Base-by-base conservation (phyloP, 2,888 invertebrate genomes). In the Synergus umbraculus region DNA sequence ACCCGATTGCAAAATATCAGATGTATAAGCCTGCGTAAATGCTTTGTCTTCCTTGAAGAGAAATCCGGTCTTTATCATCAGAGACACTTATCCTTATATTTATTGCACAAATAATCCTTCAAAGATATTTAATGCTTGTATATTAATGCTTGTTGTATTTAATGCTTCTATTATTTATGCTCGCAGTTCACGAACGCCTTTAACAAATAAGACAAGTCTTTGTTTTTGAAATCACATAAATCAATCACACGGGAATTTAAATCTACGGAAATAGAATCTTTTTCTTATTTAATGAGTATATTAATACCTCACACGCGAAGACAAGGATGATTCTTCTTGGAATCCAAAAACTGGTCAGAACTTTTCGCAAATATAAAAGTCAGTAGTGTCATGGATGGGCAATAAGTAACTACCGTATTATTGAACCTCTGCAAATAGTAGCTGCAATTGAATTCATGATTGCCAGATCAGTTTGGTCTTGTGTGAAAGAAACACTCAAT, bases 201-300 rank as follows among this genome's bases (percentile, higher is more conserved):
- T 69, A 29, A 29, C 49, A 69, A 49, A 69, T 67, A 67, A 44
- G 69, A 49, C 29, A 73, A 49, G 69, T 73, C 49, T 46, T 44
- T 54, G 49, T 73, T 73, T 73, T 73, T 54, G n/a, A 37, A 54
- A 54, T 37, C 49, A 18, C 29, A 73, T 73, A 54, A 73, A 73
- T 73, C 37, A 54, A 54, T 73, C 49, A 46, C 15, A 41, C 10
- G 18, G 2, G 3, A 29, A 22, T 29, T 43, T 18, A 66, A 22
- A 22, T 22, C 9, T 69, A 54, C 49, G 49, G 49, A 69, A 54
- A n/a, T 29, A 69, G 15, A 13, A 29, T 37, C 49, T 37, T 4
- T 37, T 54, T 37, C 49, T 49, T 15, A 49, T 37, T 13, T 37
- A 29, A 49, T 29, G 22, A 67, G 37, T 49, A 69, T 69, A 4